Evolutionary conservation across 2,888 invertebrate species (phyloP), one percentile per base, ranked within the genome.

Genomic region (Acrobasis consociella): DNA sequence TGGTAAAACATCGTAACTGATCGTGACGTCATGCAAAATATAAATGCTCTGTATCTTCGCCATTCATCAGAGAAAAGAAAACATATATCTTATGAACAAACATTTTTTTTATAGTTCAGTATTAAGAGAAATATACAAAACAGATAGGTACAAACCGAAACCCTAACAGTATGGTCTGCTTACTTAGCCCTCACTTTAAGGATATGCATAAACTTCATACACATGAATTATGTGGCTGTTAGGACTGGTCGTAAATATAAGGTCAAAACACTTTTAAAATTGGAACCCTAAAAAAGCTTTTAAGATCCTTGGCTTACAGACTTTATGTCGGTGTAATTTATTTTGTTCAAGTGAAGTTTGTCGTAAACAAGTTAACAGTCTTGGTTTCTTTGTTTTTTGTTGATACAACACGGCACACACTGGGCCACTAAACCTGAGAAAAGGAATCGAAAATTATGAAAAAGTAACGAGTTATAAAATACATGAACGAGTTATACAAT

Each of bases 241-340:
- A 38, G 15, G 38, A 37, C 15, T 42, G 42, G 10, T 42, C 56
- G 46, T 56, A 56, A 56, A 56, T 56, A 42, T 17, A 60, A 60
- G 63, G 60, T 15, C 2, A 56, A 17, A 42, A 10, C 55, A 56
- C 56, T 42, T 38, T 62, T 52, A 39, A 37, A 61, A 53, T 51
- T 51, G 66, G 65, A 70, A 69, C 71, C 75, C 69, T 73, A 72
- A 75, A 83, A 76, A 83, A 78, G 77, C 81, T 82, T 81, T 83
- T 77, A 79, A 77, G 71, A 70, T 70, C 70, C 67, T 62, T 72
- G 69, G 67, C 69, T 67, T 68, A 64, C 64, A 58, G 66, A 67
- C 72, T 73, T 71, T 68, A 72, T 74, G 74, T 73, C 72, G 69
- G 72, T 65, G 72, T 80, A 75, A 80, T 81, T 83, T 82, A 78